Evolutionary conservation across 2,113 vertebrate genomes (phyloP), one percentile per base, ranked within the genome.

Genomic region (Xenopus laevis): DNA sequence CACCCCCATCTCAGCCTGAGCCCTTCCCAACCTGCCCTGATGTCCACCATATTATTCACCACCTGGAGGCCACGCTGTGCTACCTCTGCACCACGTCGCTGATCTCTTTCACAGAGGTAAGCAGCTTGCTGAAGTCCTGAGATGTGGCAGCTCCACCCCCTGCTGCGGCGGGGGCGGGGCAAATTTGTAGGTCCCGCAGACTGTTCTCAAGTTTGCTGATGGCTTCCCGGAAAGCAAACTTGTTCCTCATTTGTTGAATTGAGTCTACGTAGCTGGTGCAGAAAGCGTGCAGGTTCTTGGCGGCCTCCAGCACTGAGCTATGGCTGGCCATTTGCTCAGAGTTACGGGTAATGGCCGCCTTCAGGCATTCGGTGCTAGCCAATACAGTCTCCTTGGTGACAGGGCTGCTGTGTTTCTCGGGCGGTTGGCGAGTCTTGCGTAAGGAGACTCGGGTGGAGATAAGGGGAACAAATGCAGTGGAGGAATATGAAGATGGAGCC

Each of bases 41-140:
- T 18, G 66, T 75, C 72, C 65, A 52, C 57, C n/a, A 21, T 40
- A 46, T 52, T 21, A 71, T 17, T 9, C 20, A 40, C 45, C 65
- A 52, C 10, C 13, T 71, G 55, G 9, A 71, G 10, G 16, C 46
- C 16, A n/a, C 18, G 61, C 7, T 66, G 45, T 91, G 93, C 96
- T 99, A 99, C 96, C 97, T 98, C 89, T 95, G 96, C 45, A 99
- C 97, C 0, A 99, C 98, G 83, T 98, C 97, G 0, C 94, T 96
- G 86, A 99, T 98, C 91, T 99, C 97, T 79, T 95, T 99, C 85
- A 98, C 91, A 0, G 96, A 96, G 65, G 93, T 93, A 71, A 99
- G 94, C 79, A 99, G 93, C 82, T 97, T 99, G 89, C 91, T 96
- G 81, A 98, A 98, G 94, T 98, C 96, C 85, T 95, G 97, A 44